Base-by-base conservation (phyloP, 2,888 invertebrate genomes). In the Cantharis nigra region DNA sequence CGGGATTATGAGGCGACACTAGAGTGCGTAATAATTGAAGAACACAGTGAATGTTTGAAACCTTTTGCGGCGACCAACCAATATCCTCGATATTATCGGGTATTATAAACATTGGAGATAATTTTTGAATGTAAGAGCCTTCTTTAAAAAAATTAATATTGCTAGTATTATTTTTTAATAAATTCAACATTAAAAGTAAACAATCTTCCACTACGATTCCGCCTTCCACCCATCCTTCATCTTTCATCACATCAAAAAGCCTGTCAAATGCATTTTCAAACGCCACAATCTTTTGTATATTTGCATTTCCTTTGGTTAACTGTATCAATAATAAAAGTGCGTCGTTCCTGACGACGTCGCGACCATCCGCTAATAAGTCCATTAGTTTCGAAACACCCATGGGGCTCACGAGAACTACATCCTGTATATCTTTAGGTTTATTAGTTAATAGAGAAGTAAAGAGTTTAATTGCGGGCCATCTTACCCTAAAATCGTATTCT, bases 101-200 rank as follows among this genome's bases (percentile, higher is more conserved):
- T 33, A 95, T 90, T 79, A 92, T 92, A 84, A 98, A 97, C 95
- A 97, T 97, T 0, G 96, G 96, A 2, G 96, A 90, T 85, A 99
- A 90, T 80, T 93, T 93, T 85, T 98, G 97, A 82, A 99, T 97
- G 85, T 97, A 98, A 85, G 97, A 97, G 72, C 98, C 98, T 90
- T 99, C 99, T 89, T 98, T 97, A 87, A 99, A 99, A 86, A 98
- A 98, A 87, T 97, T 98, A 82, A 99, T 99, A 89, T 99, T 99
- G 83, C 98, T 98, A 13, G 96, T 93, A 87, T 99, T 99, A 85
- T 97, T 98, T 86, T 95, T 95, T 13, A 99, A 89, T 72, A 99
- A 90, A 89, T 98, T 99, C 74, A 98, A 89, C 92, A 99, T 94
- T 3, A 99, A 90, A 64, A 97, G 90, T 3, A 99, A 90, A 87